Conservation (phyloP, 1,140 invertebrate species). For the Drosophila arizonae region DNA sequence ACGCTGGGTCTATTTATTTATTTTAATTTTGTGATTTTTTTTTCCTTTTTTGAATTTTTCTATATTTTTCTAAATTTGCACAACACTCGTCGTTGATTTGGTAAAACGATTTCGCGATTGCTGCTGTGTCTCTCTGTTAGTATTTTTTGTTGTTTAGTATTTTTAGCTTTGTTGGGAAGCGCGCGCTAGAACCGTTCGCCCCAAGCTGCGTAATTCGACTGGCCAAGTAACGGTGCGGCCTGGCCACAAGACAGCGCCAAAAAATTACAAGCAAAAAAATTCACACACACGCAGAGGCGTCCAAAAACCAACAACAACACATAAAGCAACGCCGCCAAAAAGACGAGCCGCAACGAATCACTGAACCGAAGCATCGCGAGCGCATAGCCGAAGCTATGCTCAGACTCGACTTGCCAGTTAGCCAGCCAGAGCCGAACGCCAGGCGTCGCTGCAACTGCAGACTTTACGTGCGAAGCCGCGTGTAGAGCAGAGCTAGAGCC, state of each 20-base stretch:
- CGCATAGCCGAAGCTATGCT: background rate
- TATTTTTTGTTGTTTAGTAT: slow-evolving; percentile 52
- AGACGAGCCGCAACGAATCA: background rate
- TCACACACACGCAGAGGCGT: slow-evolving; percentile 9
- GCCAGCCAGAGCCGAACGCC: slow-evolving; percentile 19
- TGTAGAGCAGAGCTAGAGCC: background rate
- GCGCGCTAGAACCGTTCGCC: slow-evolving; percentile 78
- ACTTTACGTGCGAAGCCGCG: background rate
- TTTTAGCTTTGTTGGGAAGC: slow-evolving; percentile 50
- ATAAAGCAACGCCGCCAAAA: slow-evolving; percentile 9
- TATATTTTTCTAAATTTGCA: slow-evolving; percentile 48
- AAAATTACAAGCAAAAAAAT: background rate
- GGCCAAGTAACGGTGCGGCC: slow-evolving; percentile 77
- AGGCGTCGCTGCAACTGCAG: too few species aligned
- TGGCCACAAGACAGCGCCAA: slow-evolving; percentile 63
- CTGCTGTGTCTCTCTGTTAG: slow-evolving; percentile 63
- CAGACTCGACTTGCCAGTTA: slow-evolving; percentile 8
- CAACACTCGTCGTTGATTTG: slow-evolving; percentile 59
- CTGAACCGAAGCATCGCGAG: slow-evolving; percentile 15
- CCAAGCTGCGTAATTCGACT: slow-evolving; percentile 78
- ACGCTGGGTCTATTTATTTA: slow-evolving; percentile 17
- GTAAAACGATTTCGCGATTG: slow-evolving; percentile 53
- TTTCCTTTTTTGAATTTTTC: slow-evolving; percentile 15
- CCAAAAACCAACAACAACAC: slow-evolving; percentile 18
- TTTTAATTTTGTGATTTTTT: background rate